A percentile compares a stretch with the other conserved stretches of the same genome.
phyloP scores from a whole-genome alignment of 2,797 vertebrate species.

The Artibeus lituratus region DNA sequence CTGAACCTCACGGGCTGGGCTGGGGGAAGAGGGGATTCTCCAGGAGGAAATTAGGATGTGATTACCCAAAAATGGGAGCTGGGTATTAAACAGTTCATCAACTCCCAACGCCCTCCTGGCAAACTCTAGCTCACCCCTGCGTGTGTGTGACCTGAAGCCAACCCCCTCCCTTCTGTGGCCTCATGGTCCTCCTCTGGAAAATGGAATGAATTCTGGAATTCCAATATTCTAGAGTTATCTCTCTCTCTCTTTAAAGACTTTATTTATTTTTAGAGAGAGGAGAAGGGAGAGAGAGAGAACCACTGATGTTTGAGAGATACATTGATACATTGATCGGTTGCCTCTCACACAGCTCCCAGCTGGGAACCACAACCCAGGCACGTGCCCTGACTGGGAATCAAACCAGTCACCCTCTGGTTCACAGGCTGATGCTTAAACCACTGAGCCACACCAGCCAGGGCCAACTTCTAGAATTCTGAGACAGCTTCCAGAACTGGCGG shows the following conservation, averaged over 20 bases:
- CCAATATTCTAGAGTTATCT: slow-evolving; percentile 41
- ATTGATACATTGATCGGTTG: too few relatives aligned
- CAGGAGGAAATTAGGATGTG: neutral
- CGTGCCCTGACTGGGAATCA: too few relatives aligned
- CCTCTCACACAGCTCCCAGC: too few relatives aligned
- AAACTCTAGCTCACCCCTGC: neutral
- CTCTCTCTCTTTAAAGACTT: too few relatives aligned
- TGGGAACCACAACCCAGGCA: too few relatives aligned
- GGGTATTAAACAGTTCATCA: neutral
- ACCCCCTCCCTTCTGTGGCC: neutral
- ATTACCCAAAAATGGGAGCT: neutral
- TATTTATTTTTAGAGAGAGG: too few relatives aligned
- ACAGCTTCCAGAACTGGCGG: slow-evolving; percentile 31
- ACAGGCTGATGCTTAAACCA: too few relatives aligned
- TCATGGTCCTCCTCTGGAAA: slow-evolving; percentile 19
- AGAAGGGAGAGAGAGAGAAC: too few relatives aligned
- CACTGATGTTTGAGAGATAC: too few relatives aligned
- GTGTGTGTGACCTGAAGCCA: neutral
- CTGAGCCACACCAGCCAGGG: too few relatives aligned
- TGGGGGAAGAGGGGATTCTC: neutral
- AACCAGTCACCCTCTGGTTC: too few relatives aligned
- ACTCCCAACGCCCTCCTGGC: neutral
- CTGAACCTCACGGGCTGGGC: neutral
- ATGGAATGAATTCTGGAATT: slow-evolving; percentile 8
- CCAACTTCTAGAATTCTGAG: slow-evolving; percentile 33